A percentile compares a stretch with the other conserved stretches of the same genome.
phyloP scores from a whole-genome alignment of 2,888 invertebrate species.

The Cremastobaeus sp. region DNA sequence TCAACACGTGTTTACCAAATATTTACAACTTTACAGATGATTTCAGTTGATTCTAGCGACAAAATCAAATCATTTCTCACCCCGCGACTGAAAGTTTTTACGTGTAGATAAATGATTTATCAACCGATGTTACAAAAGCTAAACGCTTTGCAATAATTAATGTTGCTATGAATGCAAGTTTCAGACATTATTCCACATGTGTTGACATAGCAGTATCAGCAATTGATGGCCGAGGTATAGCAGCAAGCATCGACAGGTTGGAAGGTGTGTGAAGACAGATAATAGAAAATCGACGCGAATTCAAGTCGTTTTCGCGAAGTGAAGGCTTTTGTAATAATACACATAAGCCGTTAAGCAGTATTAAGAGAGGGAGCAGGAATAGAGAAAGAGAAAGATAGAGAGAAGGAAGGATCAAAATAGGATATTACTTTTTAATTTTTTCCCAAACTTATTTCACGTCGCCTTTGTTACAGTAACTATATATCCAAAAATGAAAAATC shows the following conservation, averaged over 20 bases:
- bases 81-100: too few relatives aligned
- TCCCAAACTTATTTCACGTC: conserved; percentile 2
- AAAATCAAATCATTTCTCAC: too few relatives aligned
- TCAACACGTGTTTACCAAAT: too few relatives aligned
- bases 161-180: conserved; percentile 71
- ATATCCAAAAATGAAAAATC: neutral
- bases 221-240: conserved; percentile 77
- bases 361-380: conserved; percentile 45
- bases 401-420: conserved; percentile 42
- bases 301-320: conserved; percentile 58
- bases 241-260: conserved; percentile 77
- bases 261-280: conserved; percentile 70
- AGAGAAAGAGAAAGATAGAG: conserved; percentile 39
- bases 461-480: conserved; percentile 26
- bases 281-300: conserved; percentile 59
- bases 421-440: conserved; percentile 13
- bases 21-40: too few relatives aligned
- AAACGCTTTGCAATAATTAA: conserved; percentile 55
- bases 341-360: conserved; percentile 62
- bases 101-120: neutral
- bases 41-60: too few relatives aligned
- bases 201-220: conserved; percentile 76
- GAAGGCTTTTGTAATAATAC: conserved; percentile 62
- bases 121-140: conserved; percentile 19
- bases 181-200: conserved; percentile 71